These are phyloP conservation scores for Idaea straminata DNA, from an alignment of 2,888 invertebrate species.

Conservation along the genomic window DNA sequence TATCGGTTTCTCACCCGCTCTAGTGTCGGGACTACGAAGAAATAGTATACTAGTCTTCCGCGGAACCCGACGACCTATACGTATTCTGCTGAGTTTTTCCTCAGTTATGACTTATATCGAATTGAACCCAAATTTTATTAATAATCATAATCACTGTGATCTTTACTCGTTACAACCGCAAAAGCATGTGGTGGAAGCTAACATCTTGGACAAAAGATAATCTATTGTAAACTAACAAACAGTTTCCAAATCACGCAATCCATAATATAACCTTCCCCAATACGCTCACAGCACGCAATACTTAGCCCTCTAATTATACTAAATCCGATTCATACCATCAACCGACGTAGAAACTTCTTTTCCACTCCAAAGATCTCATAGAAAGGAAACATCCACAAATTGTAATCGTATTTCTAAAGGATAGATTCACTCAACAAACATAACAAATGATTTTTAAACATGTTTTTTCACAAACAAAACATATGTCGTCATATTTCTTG, in stretches of 20 bases:
- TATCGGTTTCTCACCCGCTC: no score
- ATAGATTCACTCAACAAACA: conserved; percentile 63
- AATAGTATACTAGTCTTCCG: no score
- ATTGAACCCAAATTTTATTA: conserved; percentile 1
- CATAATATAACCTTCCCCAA: conserved; percentile 14
- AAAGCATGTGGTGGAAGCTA: neutral
- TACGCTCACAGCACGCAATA: conserved; percentile 45
- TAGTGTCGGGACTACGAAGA: no score
- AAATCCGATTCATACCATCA: conserved; percentile 63
- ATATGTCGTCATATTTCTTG: conserved; percentile 75
- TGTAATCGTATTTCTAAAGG: conserved; percentile 64
- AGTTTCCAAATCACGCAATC: neutral
- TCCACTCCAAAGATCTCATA: conserved; percentile 53
- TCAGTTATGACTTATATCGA: no score
- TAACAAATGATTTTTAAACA: conserved; percentile 36
- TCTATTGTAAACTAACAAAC: neutral
- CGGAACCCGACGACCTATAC: no score
- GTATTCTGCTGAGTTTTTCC: no score
- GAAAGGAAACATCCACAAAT: conserved; percentile 57
- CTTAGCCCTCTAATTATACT: conserved; percentile 61
- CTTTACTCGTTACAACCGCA: neutral
- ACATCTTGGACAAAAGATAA: neutral
- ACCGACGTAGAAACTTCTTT: conserved; percentile 66
- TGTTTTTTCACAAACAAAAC: conserved; percentile 35
- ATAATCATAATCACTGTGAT: neutral